Base-by-base conservation (phyloP, 2,797 vertebrate genomes). In the Chelmon rostratus region DNA sequence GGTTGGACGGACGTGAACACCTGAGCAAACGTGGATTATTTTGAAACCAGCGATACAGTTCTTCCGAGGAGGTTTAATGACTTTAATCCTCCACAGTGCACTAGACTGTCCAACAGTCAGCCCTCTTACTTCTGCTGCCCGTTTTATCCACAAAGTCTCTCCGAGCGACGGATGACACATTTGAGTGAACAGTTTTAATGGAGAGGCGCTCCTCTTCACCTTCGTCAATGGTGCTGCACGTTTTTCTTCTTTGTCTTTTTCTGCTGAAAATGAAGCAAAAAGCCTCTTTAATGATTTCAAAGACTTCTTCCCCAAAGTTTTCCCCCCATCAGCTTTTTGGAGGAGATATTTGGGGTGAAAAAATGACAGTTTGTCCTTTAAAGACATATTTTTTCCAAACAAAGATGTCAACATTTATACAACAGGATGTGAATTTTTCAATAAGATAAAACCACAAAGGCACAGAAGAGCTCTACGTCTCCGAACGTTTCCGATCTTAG, bases 371-470 rank as follows among this genome's bases (percentile, higher is more conserved):
- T 73, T 66, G n/a, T 68, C 23, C 13, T 69, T 62, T 25, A 25
- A 44, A 58, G 28, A 68, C 23, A 64, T 23, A 8, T 57, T 80
- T 73, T 78, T 54, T 67, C 16, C 33, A 68, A 82, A 33, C 12
- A 11, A 84, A 61, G 81, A 88, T 82, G 75, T 87, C 81, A 77
- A 78, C 8, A 0, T 90, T 89, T 89, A 23, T 83, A 79, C 15
- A 21, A 56, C 0, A 2, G 11, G 46, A 71, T n/a, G n/a, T n/a
- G n/a, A 64, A 19, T 64, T 85, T 86, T 85, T 72, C 18, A 79
- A 53, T 42, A 53, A 5, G 54, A 46, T 11, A 23, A 28, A 68
- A 70, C 52, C 47, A 65, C 8, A 15, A 76, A 37, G 35, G 40
- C 68, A 62, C 25, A 65, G 33, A 82, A 54, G 74, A 78, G 61